phyloP scores from a whole-genome alignment of 2,113 vertebrate species.

The Tachysurus fulvidraco region DNA sequence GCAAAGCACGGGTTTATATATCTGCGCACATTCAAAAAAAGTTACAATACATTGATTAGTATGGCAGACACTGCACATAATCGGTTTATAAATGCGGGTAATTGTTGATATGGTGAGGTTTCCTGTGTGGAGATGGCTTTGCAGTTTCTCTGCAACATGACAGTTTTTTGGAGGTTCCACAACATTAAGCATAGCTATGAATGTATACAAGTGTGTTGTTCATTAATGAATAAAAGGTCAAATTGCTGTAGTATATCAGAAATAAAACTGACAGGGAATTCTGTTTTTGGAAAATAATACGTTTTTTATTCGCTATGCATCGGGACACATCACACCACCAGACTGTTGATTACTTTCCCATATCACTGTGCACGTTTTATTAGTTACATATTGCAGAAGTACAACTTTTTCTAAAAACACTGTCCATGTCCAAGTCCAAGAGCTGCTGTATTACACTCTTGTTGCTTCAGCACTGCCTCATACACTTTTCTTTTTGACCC shows the following conservation, averaged over 20 bases:
- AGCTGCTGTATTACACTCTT: constrained; percentile 23
- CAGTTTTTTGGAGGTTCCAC: neutral
- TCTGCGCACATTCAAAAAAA: neutral
- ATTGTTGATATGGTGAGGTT: neutral
- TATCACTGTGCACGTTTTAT: neutral
- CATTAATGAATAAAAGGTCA: neutral
- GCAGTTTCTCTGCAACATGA: neutral
- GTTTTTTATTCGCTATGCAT: neutral
- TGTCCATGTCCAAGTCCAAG: neutral
- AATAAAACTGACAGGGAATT: neutral
- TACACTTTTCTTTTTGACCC: neutral
- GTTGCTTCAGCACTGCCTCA: constrained; percentile 36
- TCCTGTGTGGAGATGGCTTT: neutral
- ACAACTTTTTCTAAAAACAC: neutral
- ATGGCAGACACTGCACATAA: neutral
- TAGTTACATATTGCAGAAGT: neutral
- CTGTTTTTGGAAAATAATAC: neutral
- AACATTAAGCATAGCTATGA: neutral
- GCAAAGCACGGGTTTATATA: neutral
- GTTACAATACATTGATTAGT: neutral
- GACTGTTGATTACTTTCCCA: neutral
- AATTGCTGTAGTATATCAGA: neutral
- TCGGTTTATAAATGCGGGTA: neutral
- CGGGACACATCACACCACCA: neutral
- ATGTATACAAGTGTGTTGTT: neutral